A percentile compares a stretch with the other conserved stretches of the same genome.
phyloP scores from a whole-genome alignment of 2,113 vertebrate species.

The Hystrix brachyura region DNA sequence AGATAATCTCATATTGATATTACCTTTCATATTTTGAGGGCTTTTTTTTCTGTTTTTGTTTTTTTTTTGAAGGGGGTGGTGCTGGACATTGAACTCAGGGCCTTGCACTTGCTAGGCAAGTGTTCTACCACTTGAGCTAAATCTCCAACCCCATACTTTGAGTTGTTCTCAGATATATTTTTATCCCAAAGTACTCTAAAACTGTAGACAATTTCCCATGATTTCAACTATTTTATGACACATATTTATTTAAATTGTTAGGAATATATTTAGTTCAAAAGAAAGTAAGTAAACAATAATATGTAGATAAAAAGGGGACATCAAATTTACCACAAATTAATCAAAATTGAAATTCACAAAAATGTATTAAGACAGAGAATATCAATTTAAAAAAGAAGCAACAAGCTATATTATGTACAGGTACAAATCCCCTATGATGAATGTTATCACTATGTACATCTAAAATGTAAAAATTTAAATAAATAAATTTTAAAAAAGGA shows the following conservation, averaged over 20 bases:
- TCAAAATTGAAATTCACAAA: conserved; percentile 52
- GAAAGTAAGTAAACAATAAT: conserved; percentile 32
- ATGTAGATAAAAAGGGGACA: conserved; percentile 17
- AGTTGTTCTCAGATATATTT: conserved; percentile 13
- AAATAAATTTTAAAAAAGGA: background rate
- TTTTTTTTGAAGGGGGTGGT: too few relatives aligned
- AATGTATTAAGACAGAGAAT: conserved; percentile 37
- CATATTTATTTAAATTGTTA: conserved; percentile 50
- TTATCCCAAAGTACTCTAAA: background rate
- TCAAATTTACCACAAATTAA: conserved; percentile 47
- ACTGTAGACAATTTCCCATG: background rate
- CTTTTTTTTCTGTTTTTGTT: too few relatives aligned
- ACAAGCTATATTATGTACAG: too few relatives aligned
- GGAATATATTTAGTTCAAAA: background rate
- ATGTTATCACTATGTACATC: too few relatives aligned
- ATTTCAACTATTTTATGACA: background rate
- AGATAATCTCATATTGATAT: background rate
- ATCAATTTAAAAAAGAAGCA: background rate
- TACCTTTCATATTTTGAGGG: background rate
- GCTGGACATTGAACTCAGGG: too few relatives aligned
- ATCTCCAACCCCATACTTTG: background rate
- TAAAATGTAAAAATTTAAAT: too few relatives aligned
- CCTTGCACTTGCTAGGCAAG: too few relatives aligned
- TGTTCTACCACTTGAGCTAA: too few relatives aligned
- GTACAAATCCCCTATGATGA: too few relatives aligned